A percentile compares a stretch with the other conserved stretches of the same genome.
Evolutionary conservation across 2,113 vertebrate genomes (phyloP).

Genomic region (Oreochromis tanganicae): DNA sequence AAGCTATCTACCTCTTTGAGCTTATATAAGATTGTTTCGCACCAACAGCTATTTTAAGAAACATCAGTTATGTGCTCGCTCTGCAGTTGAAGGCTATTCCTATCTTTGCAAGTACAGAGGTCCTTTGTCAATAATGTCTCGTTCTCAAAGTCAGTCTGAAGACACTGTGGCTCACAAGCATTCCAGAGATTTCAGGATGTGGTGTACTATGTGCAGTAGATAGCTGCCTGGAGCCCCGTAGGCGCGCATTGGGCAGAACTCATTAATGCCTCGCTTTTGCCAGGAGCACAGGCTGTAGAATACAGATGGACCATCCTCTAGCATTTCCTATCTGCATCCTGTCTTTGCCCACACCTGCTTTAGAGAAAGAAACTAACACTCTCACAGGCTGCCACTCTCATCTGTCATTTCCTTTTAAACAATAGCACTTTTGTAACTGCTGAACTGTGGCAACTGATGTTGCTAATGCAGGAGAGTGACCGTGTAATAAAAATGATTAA

Average conservation of each 20-base stretch:
- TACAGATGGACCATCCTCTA: slow-evolving; percentile 45
- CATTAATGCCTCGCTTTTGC: slow-evolving; percentile 59
- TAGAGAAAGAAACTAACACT: neutral
- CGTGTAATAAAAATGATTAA: neutral
- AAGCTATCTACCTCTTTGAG: neutral
- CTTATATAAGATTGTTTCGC: neutral
- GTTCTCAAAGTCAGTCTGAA: slow-evolving; percentile 34
- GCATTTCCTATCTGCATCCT: slow-evolving; percentile 45
- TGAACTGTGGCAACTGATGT: neutral
- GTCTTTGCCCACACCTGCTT: slow-evolving; percentile 54
- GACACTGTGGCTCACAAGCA: slow-evolving; percentile 52
- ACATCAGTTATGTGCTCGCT: slow-evolving; percentile 5
- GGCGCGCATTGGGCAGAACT: slow-evolving; percentile 37
- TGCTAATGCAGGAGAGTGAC: neutral
- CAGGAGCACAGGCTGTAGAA: slow-evolving; percentile 42
- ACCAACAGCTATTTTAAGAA: neutral
- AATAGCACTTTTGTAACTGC: slow-evolving; percentile 8
- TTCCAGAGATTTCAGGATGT: slow-evolving; percentile 72
- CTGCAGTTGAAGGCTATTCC: slow-evolving; percentile 6
- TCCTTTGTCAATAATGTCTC: slow-evolving; percentile 52
- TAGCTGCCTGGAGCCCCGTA: slow-evolving; percentile 31
- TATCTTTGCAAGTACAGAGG: slow-evolving; percentile 40
- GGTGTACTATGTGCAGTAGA: slow-evolving; percentile 47
- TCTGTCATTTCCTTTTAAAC: slow-evolving; percentile 38
- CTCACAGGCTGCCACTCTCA: slow-evolving; percentile 47